Evolutionary conservation across 2,888 invertebrate genomes (phyloP).

Genomic region (Antheraea assamensis): DNA sequence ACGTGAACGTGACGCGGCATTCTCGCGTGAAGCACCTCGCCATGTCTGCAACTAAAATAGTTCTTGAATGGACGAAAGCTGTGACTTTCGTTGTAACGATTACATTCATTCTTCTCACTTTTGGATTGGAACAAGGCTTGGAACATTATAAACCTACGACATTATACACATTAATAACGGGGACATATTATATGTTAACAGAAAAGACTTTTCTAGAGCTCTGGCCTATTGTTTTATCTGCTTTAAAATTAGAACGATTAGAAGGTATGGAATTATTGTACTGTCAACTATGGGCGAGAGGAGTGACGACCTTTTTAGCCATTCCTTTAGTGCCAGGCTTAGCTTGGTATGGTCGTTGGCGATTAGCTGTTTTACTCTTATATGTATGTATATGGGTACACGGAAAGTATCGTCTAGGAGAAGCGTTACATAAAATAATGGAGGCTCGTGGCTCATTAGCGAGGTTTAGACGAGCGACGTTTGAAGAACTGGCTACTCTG

Average conservation of each 20-base stretch:
- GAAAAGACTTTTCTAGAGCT: constrained; percentile 87
- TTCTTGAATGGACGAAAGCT: constrained; percentile 91
- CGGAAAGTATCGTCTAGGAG: constrained; percentile 83
- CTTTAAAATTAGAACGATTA: constrained; percentile 83
- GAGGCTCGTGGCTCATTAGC: constrained; percentile 84
- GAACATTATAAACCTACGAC: constrained; percentile 88
- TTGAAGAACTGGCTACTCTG: constrained; percentile 84
- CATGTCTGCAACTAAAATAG: constrained; percentile 91
- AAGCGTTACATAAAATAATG: constrained; percentile 78
- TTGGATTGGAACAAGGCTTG: constrained; percentile 88
- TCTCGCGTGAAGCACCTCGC: constrained; percentile 89
- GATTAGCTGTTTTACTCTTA: constrained; percentile 80
- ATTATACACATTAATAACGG: constrained; percentile 85
- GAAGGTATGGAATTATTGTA: constrained; percentile 88
- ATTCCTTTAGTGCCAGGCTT: constrained; percentile 80
- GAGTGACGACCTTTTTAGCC: constrained; percentile 82
- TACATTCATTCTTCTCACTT: constrained; percentile 88
- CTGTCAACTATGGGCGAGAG: constrained; percentile 84
- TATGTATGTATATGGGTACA: constrained; percentile 86
- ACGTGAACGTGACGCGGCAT: constrained; percentile 87
- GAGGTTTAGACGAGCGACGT: constrained; percentile 84
- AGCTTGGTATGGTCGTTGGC: constrained; percentile 81
- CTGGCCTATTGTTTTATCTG: constrained; percentile 82
- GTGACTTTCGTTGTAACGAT: constrained; percentile 90
- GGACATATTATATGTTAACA: constrained; percentile 86